These are phyloP conservation scores for Melipona beecheii DNA, from an alignment of 2,888 invertebrate species.

Conservation along the genomic window DNA sequence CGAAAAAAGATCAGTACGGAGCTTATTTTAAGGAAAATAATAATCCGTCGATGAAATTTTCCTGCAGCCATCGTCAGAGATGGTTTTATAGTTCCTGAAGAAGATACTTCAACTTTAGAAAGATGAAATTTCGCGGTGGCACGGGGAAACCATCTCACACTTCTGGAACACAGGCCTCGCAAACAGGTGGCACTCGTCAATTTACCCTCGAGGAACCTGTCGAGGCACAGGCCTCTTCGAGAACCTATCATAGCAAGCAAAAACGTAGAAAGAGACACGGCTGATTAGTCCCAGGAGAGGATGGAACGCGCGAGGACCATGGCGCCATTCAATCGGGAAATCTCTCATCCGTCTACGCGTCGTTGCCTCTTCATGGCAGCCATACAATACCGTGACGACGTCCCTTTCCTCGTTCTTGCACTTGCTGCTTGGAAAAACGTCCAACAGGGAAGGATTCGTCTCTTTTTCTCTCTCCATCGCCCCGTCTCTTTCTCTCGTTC, in stretches of 20 bases:
- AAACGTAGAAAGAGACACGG: constrained; percentile 45
- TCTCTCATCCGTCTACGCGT: constrained; percentile 52
- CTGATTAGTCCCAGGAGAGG: constrained; percentile 60
- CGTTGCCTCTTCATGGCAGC: constrained; percentile 50
- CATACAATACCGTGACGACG: constrained; percentile 38
- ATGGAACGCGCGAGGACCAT: constrained; percentile 50
- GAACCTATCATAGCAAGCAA: background rate
- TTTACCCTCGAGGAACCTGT: constrained; percentile 39
- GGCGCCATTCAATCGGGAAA: constrained; percentile 52
- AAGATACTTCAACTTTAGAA: too few species aligned
- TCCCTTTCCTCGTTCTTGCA: background rate
- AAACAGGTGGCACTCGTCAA: constrained; percentile 55
- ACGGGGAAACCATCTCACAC: too few species aligned
- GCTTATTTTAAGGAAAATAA: too few species aligned
- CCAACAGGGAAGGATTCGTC: constrained; percentile 13
- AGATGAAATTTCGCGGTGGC: too few species aligned
- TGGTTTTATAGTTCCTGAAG: too few species aligned
- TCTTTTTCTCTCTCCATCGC: constrained; percentile 13
- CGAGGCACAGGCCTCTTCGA: constrained; percentile 17
- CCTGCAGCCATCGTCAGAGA: too few species aligned
- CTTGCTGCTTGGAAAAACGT: background rate
- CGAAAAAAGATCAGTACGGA: too few species aligned
- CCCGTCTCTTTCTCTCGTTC: background rate
- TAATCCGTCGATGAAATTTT: too few species aligned
- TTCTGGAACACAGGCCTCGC: too few species aligned